These are phyloP conservation scores for Astreopora myriophthalma DNA, from an alignment of 64 coral and sea anemone species.

Conservation along the genomic window DNA sequence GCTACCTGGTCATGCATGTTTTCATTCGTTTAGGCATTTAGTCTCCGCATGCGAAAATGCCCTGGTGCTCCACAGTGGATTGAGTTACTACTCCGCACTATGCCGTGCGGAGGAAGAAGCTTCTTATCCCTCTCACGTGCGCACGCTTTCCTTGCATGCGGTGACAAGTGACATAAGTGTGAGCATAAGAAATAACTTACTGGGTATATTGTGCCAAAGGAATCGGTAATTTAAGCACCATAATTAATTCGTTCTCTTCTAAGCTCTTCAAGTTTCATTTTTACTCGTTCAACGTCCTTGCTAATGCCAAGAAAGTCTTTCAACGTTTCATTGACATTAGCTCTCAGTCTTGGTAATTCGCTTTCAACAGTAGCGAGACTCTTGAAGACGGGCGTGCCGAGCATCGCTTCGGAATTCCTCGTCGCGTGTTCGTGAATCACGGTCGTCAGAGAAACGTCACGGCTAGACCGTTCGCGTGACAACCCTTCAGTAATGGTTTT, in stretches of 20 bases:
- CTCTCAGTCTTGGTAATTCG: not conserved
- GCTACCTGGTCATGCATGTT: no score
- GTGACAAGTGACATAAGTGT: no score
- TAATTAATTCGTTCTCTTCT: not conserved
- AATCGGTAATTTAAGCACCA: not conserved
- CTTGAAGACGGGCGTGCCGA: not conserved
- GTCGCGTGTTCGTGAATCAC: not conserved
- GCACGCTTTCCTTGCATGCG: no score
- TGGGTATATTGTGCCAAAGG: no score
- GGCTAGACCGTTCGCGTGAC: not conserved
- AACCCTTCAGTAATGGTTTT: not conserved
- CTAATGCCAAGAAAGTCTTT: constrained; percentile 1
- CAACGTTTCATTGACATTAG: not conserved
- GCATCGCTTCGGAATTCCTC: not conserved
- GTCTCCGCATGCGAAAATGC: no score
- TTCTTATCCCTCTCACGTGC: no score
- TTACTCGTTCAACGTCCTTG: not conserved
- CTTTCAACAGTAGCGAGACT: not conserved
- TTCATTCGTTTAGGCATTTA: no score
- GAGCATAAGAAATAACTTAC: no score
- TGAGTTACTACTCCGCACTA: no score
- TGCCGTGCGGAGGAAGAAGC: no score
- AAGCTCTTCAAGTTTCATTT: constrained; percentile 36
- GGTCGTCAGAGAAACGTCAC: not conserved
- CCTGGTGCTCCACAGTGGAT: no score